Conservation (phyloP, 92 coral and sea anemone genomes). For the Blastomussa wellsi region DNA sequence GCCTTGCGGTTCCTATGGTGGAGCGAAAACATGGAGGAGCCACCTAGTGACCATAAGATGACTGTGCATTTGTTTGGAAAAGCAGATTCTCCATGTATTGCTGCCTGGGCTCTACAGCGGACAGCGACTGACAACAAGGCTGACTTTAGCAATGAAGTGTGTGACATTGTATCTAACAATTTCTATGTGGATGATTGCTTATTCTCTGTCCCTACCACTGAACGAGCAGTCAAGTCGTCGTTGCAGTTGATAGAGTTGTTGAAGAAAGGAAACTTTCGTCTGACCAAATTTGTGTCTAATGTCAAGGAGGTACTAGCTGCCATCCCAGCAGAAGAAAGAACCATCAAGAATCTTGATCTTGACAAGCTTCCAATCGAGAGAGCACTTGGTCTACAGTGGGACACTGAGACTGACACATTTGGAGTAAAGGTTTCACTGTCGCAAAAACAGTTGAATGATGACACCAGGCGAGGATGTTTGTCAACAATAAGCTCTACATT, state of each 20-base stretch:
- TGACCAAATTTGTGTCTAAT: slow-evolving; percentile 60
- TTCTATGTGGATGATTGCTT: slow-evolving; percentile 42
- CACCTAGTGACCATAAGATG: too few relatives aligned
- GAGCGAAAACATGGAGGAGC: too few relatives aligned
- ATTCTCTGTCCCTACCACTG: slow-evolving; percentile 8
- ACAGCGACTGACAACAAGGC: slow-evolving; percentile 35
- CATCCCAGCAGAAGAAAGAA: slow-evolving; percentile 57
- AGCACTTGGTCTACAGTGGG: slow-evolving; percentile 61
- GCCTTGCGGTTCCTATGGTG: too few relatives aligned
- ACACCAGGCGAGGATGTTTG: slow-evolving; percentile 49
- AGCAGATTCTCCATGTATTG: too few relatives aligned
- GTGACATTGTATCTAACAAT: slow-evolving; percentile 28
- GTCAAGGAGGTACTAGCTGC: slow-evolving; percentile 40
- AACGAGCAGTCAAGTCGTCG: slow-evolving; percentile 30
- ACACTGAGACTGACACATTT: too few relatives aligned
- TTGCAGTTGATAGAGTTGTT: slow-evolving; percentile 44
- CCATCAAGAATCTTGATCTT: slow-evolving; percentile 46
- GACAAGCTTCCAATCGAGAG: slow-evolving; percentile 12
- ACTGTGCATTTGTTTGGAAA: too few relatives aligned
- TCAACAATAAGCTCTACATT: slow-evolving; percentile 52
- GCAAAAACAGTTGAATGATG: slow-evolving; percentile 20
- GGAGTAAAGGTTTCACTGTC: too few relatives aligned
- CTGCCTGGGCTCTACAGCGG: too few relatives aligned
- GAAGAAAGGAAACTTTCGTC: slow-evolving; percentile 55
- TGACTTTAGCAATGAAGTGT: slow-evolving; percentile 49